A percentile compares a stretch with the other conserved stretches of the same genome.
Evolutionary conservation across 2,113 vertebrate genomes (phyloP).

Genomic region (Gavia stellata): DNA sequence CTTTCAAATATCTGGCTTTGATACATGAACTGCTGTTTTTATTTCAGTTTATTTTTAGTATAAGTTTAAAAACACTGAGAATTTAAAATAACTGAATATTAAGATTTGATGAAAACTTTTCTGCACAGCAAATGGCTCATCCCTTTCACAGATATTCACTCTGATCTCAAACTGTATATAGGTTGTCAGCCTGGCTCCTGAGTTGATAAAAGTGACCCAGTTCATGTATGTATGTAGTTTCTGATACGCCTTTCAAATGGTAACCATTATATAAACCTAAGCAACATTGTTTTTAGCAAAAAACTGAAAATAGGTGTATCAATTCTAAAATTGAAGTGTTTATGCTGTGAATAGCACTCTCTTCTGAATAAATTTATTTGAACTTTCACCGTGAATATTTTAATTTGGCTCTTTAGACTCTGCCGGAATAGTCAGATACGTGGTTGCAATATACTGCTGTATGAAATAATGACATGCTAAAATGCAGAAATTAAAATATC

Average conservation of each 20-base stretch:
- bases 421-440: neutral
- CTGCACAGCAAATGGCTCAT: neutral
- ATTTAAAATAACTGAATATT: neutral
- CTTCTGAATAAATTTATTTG: neutral
- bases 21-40: neutral
- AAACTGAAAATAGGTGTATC: neutral
- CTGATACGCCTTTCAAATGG: neutral
- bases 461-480: neutral
- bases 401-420: neutral
- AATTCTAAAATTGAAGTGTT: neutral
- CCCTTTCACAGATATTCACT: neutral
- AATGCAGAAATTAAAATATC: neutral
- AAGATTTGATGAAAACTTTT: neutral
- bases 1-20: neutral
- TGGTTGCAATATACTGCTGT: neutral
- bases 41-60: neutral
- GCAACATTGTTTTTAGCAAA: neutral
- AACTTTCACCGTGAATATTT: neutral
- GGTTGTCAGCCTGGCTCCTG: neutral
- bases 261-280: slow-evolving; percentile 17
- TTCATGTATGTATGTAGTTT: neutral
- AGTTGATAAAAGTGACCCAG: neutral
- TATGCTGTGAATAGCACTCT: neutral
- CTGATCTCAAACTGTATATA: neutral
- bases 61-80: neutral